Base-by-base conservation (phyloP, 2,797 vertebrate species). In the Euthynnus affinis region DNA sequence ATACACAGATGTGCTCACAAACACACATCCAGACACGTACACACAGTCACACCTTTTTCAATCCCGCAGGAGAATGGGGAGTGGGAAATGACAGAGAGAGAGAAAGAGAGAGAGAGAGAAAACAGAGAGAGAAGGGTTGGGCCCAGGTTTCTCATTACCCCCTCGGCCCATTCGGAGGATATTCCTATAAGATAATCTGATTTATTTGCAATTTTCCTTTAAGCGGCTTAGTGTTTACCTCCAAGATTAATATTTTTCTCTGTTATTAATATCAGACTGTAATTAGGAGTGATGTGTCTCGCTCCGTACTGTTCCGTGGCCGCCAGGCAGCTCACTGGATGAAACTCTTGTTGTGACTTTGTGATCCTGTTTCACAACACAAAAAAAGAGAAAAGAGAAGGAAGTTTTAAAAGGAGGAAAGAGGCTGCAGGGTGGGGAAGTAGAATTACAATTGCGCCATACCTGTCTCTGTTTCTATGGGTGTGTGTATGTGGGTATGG, bases 151-250 rank as follows among this genome's bases (percentile, higher is more conserved):
- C 90, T 93, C 92, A 95, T 94, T 93, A 92, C 92, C 88, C 86
- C 83, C 80, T 80, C 69, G 76, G 89, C 88, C 93, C 89, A 88
- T 92, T 93, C 86, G 79, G 89, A 92, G 91, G 89, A 92, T 93
- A 92, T 93, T 94, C 90, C 91, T 93, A 89, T 93, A 91, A 90
- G 87, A 92, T 95, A 94, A 95, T 95, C 92, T 90, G 93, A 95
- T 95, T 94, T 94, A 92, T 93, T 94, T 93, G 91, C 93, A 94
- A 93, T 94, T 95, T 94, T 93, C 91, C 90, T 95, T 92, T 93
- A 94, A 95, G 93, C 91, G 80, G 87, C 91, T 91, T 94, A 93
- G 89, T 93, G 92, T 95, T 95, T 95, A 95, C 93, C 91, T 93
- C 88, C 91, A 90, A 94, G 93, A 94, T 94, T 92, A 93, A 95